phyloP scores from a whole-genome alignment of 2,797 vertebrate genomes.

The Chiloscyllium punctatum region DNA sequence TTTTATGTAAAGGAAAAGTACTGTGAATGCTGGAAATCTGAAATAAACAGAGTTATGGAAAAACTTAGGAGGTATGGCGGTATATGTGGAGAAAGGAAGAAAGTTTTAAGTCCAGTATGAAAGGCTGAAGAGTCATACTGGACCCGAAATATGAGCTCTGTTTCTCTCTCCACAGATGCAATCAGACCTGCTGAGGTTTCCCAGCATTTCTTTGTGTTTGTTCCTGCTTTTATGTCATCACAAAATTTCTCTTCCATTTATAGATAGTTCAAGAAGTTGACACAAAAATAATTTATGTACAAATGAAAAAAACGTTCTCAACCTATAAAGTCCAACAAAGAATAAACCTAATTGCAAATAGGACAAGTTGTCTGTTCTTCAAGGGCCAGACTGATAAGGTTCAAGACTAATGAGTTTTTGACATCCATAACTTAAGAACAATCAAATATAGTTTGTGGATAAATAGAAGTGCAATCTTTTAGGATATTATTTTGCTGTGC shows the following conservation, averaged over 20 bases:
- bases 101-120: no score
- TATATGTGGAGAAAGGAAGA: no score
- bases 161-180: no score
- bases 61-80: no score
- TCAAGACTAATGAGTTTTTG: not conserved
- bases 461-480: not conserved
- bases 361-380: not conserved
- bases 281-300: not conserved
- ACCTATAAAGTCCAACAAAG: not conserved
- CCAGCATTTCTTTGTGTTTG: no score
- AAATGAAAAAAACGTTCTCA: not conserved
- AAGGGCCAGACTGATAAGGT: not conserved
- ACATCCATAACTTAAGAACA: not conserved
- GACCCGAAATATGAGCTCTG: no score
- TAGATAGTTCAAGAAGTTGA: not conserved
- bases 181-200: no score
- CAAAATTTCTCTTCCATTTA: not conserved
- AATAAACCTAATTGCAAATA: not conserved
- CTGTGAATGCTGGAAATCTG: no score
- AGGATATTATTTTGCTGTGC: not conserved
- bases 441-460: not conserved
- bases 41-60: no score
- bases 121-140: no score
- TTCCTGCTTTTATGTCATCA: not conserved
- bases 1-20: no score